Conservation (phyloP, 2,888 invertebrate genomes). For the Nebria salina region DNA sequence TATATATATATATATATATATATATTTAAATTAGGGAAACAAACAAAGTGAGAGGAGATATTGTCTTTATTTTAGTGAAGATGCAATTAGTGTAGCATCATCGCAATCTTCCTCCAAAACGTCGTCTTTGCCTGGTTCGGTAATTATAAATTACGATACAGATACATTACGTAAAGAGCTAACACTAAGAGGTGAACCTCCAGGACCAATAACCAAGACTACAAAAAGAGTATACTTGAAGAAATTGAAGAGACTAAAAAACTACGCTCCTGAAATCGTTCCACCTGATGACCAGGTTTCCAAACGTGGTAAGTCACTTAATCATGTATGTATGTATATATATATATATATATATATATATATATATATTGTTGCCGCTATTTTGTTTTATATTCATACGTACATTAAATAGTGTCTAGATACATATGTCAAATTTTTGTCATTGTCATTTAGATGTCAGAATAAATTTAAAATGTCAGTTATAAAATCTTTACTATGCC, state of each 20-base stretch:
- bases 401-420: neutral
- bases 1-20: too few relatives aligned
- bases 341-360: too few relatives aligned
- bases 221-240: constrained; percentile 82
- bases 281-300: constrained; percentile 26
- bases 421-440: constrained; percentile 1
- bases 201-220: constrained; percentile 82
- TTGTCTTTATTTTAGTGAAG: constrained; percentile 19
- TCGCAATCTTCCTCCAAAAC: constrained; percentile 51
- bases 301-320: constrained; percentile 52
- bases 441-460: constrained; percentile 4
- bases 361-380: neutral
- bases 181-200: constrained; percentile 72
- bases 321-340: neutral
- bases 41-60: too few relatives aligned
- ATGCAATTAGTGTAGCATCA: constrained; percentile 15
- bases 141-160: constrained; percentile 72
- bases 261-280: constrained; percentile 48
- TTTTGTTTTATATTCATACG: neutral
- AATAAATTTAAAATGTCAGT: constrained; percentile 14
- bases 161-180: constrained; percentile 73
- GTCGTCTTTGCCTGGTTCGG: constrained; percentile 65
- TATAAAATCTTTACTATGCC: constrained; percentile 20
- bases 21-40: too few relatives aligned
- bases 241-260: constrained; percentile 70